Conservation (phyloP, 2,888 invertebrate species). For the Mesopsocus fuscifrons region DNA sequence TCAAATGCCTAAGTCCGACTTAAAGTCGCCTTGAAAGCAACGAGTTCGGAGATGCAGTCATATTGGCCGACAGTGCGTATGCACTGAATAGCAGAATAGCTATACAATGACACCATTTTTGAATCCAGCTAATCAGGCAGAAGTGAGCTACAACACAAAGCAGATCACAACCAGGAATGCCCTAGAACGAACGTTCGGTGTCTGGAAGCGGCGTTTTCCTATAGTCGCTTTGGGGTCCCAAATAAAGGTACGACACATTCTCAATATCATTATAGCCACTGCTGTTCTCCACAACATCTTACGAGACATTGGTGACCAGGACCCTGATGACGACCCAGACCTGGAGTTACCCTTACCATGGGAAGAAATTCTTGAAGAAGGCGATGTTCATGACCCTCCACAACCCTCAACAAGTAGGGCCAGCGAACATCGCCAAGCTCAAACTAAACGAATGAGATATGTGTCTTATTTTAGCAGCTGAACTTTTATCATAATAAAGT, state of each 20-base stretch:
- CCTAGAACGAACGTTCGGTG: conserved; percentile 5
- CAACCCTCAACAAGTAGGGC: too few species aligned
- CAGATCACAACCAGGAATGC: conserved; percentile 3
- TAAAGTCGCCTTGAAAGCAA: conserved; percentile 8
- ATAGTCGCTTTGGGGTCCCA: not conserved
- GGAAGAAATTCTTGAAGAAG: not conserved
- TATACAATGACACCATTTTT: not conserved
- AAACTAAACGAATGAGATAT: too few species aligned
- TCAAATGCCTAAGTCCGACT: too few species aligned
- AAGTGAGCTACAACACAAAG: conserved; percentile 2
- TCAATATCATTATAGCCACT: not conserved
- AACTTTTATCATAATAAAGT: too few species aligned
- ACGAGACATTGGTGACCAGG: not conserved
- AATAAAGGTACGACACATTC: not conserved
- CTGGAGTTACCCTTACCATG: not conserved
- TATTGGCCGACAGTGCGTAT: conserved; percentile 5
- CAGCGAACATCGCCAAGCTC: too few species aligned
- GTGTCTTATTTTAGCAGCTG: too few species aligned
- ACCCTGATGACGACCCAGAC: not conserved
- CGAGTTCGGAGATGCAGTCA: conserved; percentile 10
- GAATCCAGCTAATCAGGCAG: not conserved
- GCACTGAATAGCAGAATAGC: not conserved
- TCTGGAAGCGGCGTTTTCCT: conserved; percentile 10
- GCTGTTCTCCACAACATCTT: not conserved
- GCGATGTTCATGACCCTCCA: not conserved